Evolutionary conservation across 1,140 invertebrate genomes (phyloP).

Genomic region (Achroia grisella): DNA sequence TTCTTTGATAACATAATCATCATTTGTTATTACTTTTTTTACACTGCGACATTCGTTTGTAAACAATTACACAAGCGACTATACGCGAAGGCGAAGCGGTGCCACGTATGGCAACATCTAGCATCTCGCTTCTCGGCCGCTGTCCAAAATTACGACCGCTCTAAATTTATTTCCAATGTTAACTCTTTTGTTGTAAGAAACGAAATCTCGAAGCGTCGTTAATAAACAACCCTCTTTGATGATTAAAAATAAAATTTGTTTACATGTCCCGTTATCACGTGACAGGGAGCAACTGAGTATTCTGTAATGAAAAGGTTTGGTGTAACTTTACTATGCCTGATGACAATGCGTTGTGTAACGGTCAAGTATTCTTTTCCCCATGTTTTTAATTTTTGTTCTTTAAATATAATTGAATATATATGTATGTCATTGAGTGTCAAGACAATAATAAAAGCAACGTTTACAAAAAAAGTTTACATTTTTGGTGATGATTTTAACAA

Average conservation of each 20-base stretch:
- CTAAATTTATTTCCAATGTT: slow-evolving; percentile 53
- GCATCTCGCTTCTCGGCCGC: slow-evolving; percentile 22
- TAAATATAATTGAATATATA: too few relatives aligned
- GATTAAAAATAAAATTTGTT: slow-evolving; percentile 34
- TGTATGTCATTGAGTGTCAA: too few relatives aligned
- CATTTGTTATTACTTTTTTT: too few relatives aligned
- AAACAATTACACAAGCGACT: slow-evolving; percentile 30
- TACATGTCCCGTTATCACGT: slow-evolving; percentile 20
- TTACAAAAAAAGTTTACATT: too few relatives aligned
- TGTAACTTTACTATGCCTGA: too few relatives aligned
- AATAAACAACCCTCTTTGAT: slow-evolving; percentile 43
- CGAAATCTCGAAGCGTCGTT: slow-evolving; percentile 35
- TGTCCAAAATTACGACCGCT: slow-evolving; percentile 43
- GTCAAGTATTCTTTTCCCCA: too few relatives aligned
- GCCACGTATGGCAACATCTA: slow-evolving; percentile 26
- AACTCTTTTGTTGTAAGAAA: slow-evolving; percentile 48
- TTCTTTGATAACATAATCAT: too few relatives aligned
- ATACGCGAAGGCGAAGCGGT: neutral
- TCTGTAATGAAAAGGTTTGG: too few relatives aligned
- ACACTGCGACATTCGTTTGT: slow-evolving; percentile 17
- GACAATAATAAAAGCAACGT: too few relatives aligned
- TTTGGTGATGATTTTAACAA: neutral
- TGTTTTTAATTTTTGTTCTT: too few relatives aligned
- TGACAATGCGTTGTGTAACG: too few relatives aligned
- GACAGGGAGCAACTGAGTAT: slow-evolving; percentile 10